Conservation (phyloP, 2,797 vertebrate species). For the Chaunax sp. region DNA sequence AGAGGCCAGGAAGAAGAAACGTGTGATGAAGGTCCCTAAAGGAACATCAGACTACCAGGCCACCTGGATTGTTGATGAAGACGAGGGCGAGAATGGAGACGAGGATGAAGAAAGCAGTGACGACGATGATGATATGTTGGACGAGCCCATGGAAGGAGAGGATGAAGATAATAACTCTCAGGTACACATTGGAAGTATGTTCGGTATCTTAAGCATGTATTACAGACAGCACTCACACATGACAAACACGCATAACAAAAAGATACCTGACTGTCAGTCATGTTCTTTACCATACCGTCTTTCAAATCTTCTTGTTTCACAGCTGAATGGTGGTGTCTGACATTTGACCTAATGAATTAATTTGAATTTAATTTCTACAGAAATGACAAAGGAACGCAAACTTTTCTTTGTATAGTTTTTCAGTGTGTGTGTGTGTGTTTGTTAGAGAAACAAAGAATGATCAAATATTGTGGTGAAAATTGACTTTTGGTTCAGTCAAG, state of each 20-base stretch:
- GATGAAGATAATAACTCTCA: conserved; percentile 78
- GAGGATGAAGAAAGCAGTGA: conserved; percentile 79
- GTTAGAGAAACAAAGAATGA: too few relatives aligned
- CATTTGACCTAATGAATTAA: too few relatives aligned
- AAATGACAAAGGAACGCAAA: too few relatives aligned
- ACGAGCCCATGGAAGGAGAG: conserved; percentile 77
- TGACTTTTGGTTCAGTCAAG: too few relatives aligned
- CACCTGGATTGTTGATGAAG: conserved; percentile 90
- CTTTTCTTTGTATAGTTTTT: too few relatives aligned
- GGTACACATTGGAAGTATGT: conserved; percentile 55
- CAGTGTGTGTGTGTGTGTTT: too few relatives aligned
- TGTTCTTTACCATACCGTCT: conserved; percentile 2
- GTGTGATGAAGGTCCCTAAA: conserved; percentile 91
- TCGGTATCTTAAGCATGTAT: background rate
- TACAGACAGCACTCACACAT: background rate
- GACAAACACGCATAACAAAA: background rate
- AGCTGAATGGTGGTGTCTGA: too few relatives aligned
- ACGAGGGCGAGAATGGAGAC: conserved; percentile 70
- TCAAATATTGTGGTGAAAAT: too few relatives aligned
- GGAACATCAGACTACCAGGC: conserved; percentile 97
- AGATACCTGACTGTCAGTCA: background rate
- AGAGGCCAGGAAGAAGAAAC: conserved; percentile 87
- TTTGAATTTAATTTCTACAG: too few relatives aligned
- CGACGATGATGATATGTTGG: conserved; percentile 83
- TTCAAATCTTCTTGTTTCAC: too few relatives aligned